These are phyloP conservation scores for Pogonophryne albipinna DNA, from an alignment of 2,797 vertebrate genomes.

Conservation along the genomic window DNA sequence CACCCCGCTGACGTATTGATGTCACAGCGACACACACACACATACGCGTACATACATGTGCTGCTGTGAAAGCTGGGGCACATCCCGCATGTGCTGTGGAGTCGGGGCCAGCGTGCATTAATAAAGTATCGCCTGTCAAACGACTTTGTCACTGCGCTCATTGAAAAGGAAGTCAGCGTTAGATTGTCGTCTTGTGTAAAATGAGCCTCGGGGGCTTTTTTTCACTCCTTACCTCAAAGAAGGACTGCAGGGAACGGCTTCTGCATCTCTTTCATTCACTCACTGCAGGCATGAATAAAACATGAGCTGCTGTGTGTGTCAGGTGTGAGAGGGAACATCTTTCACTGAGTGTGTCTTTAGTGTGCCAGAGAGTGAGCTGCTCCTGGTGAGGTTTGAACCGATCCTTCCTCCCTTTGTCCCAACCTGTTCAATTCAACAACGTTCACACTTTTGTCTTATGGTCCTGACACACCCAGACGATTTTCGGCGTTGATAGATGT, in stretches of 20 bases:
- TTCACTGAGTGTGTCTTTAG: slow-evolving; percentile 53
- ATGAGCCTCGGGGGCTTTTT: slow-evolving; percentile 40
- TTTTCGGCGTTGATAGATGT: too few species aligned
- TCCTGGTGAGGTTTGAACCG: slow-evolving; percentile 29
- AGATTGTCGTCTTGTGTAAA: slow-evolving; percentile 51
- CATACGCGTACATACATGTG: slow-evolving; percentile 47
- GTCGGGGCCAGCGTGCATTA: slow-evolving; percentile 49
- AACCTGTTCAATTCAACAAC: slow-evolving; percentile 14
- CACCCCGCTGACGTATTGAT: slow-evolving; percentile 61
- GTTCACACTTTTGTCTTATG: slow-evolving; percentile 25
- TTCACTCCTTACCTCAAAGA: slow-evolving; percentile 49
- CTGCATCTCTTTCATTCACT: slow-evolving; percentile 55
- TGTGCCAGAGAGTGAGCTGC: slow-evolving; percentile 29
- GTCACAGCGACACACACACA: slow-evolving; percentile 49
- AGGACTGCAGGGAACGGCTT: slow-evolving; percentile 51
- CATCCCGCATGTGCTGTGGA: slow-evolving; percentile 51
- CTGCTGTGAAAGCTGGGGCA: slow-evolving; percentile 69
- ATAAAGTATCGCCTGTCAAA: slow-evolving; percentile 61
- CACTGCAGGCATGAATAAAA: slow-evolving; percentile 64
- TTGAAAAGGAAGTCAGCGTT: slow-evolving; percentile 41
- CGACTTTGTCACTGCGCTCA: slow-evolving; percentile 31
- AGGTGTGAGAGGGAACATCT: slow-evolving; percentile 72
- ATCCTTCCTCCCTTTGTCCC: slow-evolving; percentile 17
- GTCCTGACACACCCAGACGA: too few species aligned
- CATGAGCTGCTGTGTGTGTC: slow-evolving; percentile 61